These are phyloP conservation scores for Cylloceria caligata DNA, from an alignment of 2,888 invertebrate genomes.

Conservation along the genomic window DNA sequence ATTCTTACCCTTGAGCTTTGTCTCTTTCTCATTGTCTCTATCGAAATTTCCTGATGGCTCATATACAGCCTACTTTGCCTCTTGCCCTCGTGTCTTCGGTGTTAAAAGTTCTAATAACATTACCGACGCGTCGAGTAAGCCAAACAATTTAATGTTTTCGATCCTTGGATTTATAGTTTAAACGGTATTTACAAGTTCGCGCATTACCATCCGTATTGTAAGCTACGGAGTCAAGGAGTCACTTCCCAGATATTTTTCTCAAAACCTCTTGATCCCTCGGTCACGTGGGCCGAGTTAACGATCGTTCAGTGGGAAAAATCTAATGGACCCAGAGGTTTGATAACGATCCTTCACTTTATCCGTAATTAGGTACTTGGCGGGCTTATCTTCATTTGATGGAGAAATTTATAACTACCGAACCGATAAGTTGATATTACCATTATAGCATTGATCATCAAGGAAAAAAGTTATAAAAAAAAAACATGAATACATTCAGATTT, in stretches of 20 bases:
- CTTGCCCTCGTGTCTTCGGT: slow-evolving; percentile 14
- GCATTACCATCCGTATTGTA: slow-evolving; percentile 14
- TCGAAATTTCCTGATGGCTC: slow-evolving; percentile 24
- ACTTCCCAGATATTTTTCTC: slow-evolving; percentile 19
- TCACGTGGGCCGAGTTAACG: slow-evolving; percentile 4
- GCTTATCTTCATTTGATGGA: too few relatives aligned
- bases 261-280: neutral
- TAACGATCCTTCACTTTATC: neutral
- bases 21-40: slow-evolving; percentile 10
- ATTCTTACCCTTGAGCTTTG: neutral
- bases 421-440: too few relatives aligned
- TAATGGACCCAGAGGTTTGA: neutral
- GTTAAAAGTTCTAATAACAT: slow-evolving; percentile 51
- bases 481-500: too few relatives aligned
- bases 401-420: too few relatives aligned
- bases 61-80: neutral
- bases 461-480: too few relatives aligned
- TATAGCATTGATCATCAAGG: too few relatives aligned
- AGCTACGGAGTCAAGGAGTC: slow-evolving; percentile 55
- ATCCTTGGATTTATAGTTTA: neutral
- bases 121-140: slow-evolving; percentile 47
- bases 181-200: neutral
- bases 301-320: neutral
- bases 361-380: neutral
- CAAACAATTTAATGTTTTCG: slow-evolving; percentile 41